Evolutionary conservation across 2,888 invertebrate genomes (phyloP).

Genomic region (Ephialtes manifestator): DNA sequence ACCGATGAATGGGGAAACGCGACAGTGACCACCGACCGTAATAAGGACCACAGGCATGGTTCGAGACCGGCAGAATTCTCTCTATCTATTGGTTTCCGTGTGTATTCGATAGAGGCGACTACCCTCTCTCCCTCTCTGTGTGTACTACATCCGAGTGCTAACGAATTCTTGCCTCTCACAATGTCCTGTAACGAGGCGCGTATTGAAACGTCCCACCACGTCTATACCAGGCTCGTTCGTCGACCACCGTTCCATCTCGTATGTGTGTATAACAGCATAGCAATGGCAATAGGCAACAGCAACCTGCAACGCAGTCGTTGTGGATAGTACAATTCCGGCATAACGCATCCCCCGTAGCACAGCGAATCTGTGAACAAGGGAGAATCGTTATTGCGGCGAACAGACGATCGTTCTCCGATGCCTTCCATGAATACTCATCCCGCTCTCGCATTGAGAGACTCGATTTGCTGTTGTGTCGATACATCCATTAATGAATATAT

Average conservation of each 20-base stretch:
- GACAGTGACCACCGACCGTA: conserved; percentile 55
- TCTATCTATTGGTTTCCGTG: conserved; percentile 31
- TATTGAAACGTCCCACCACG: conserved; percentile 61
- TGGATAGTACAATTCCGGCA: conserved; percentile 48
- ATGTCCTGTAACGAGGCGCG: conserved; percentile 65
- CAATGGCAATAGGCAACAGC: background rate
- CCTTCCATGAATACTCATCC: conserved; percentile 21
- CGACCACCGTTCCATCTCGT: conserved; percentile 32
- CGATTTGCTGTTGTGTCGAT: conserved; percentile 15
- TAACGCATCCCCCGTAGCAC: conserved; percentile 42
- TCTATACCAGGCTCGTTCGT: conserved; percentile 39
- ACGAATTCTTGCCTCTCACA: conserved; percentile 67
- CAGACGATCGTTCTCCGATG: conserved; percentile 35
- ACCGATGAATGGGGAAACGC: conserved; percentile 58
- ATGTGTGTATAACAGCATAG: conserved; percentile 4
- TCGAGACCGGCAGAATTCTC: conserved; percentile 30
- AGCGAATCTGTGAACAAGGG: conserved; percentile 58
- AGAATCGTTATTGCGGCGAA: conserved; percentile 60
- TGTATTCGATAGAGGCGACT: background rate
- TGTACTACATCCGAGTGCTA: conserved; percentile 54
- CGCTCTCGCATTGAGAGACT: background rate
- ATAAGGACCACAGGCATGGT: conserved; percentile 53
- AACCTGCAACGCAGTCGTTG: conserved; percentile 17
- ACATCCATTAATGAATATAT: background rate
- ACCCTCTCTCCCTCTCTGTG: background rate